Conservation (phyloP, 2,113 vertebrate species). For the Tragelaphus scriptus region DNA sequence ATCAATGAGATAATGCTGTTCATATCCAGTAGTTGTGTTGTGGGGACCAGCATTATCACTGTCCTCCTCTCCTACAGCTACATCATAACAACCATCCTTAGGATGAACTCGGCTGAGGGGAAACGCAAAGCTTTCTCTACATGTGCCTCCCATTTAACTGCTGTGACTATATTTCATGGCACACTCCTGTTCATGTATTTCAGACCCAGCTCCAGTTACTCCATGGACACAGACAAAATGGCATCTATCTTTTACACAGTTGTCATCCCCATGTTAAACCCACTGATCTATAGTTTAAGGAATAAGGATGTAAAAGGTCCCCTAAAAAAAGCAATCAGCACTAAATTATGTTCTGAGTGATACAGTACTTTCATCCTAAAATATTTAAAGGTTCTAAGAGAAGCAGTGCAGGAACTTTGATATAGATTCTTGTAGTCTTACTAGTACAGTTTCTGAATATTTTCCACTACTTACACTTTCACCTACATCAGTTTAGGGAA, state of each 20-base stretch:
- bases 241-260: not conserved
- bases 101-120: not conserved
- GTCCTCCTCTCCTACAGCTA: too few species aligned
- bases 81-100: not conserved
- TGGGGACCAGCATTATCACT: slow-evolving; percentile 30
- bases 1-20: slow-evolving; percentile 35
- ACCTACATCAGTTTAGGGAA: not conserved
- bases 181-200: slow-evolving; percentile 50
- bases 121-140: slow-evolving; percentile 60
- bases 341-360: not conserved
- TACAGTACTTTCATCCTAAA: not conserved
- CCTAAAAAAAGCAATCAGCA: not conserved
- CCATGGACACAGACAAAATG: not conserved
- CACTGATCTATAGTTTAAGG: not conserved
- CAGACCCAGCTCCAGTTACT: slow-evolving; percentile 49
- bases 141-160: slow-evolving; percentile 48
- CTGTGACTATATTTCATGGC: not conserved
- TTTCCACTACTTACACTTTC: not conserved
- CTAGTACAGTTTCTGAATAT: not conserved
- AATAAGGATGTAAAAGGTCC: not conserved
- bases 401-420: accelerated
- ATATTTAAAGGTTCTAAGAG: not conserved
- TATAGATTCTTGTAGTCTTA: not conserved
- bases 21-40: not conserved
- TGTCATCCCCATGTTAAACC: not conserved